Conservation (phyloP, 2,797 vertebrate genomes). For the Chrysolophus pictus region DNA sequence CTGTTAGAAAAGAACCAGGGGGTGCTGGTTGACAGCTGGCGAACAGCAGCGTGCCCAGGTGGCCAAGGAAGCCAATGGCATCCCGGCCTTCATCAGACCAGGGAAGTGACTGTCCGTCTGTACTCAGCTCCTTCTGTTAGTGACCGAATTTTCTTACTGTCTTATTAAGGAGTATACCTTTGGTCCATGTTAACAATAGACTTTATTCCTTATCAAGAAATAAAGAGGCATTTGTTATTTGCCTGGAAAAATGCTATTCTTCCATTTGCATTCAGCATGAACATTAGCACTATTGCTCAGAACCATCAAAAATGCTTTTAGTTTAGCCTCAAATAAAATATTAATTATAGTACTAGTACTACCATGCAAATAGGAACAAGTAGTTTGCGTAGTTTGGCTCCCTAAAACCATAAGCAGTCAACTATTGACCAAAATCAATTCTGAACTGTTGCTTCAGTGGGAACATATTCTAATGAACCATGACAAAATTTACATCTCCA, state of each 20-base stretch:
- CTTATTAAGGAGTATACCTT: background rate
- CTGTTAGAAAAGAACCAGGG: too few relatives aligned
- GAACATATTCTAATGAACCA: background rate
- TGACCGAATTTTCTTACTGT: background rate
- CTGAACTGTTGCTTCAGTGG: background rate
- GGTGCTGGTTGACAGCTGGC: too few relatives aligned
- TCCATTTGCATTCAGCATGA: slow-evolving; percentile 2
- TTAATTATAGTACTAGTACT: background rate
- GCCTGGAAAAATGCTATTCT: background rate
- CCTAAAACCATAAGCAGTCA: background rate
- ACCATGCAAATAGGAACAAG: background rate
- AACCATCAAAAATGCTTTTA: background rate
- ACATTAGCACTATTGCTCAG: slow-evolving; percentile 1
- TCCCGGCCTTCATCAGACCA: too few relatives aligned
- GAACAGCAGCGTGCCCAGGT: too few relatives aligned
- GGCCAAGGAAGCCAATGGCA: too few relatives aligned
- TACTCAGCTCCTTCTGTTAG: background rate
- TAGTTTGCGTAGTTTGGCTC: background rate
- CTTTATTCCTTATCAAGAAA: background rate
- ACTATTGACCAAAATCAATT: background rate
- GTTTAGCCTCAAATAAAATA: slow-evolving; percentile 19
- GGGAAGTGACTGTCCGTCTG: too few relatives aligned
- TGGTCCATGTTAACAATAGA: background rate
- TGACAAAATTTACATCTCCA: background rate
- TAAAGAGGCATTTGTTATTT: background rate